Evolutionary conservation across 2,797 vertebrate species (phyloP), one percentile per base, ranked within the genome.

Genomic region (Takifugu ocellatus): DNA sequence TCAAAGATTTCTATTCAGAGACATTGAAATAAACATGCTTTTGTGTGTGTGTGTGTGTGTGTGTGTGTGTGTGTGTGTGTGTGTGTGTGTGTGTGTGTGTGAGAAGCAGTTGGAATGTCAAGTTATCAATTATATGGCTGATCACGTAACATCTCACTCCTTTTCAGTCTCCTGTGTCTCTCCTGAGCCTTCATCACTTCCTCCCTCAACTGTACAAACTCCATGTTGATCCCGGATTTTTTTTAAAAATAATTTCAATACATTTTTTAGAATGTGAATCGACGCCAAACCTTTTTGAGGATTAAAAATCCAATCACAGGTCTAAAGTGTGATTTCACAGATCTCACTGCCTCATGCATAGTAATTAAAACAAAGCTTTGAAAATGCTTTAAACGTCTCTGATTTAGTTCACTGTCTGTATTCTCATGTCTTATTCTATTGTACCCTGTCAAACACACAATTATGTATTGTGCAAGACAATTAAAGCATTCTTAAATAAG

Each of bases 271-370:
- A 88, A 25, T 49, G 25, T 46, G 31, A 47, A 39, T 39, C 36
- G 3, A 39, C 36, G 1, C 36, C 36, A 14, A 33, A 39, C 82
- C 93, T 94, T 93, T 94, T 75, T 49, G 57, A 63, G 58, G 42
- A 47, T 27, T 6, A 15, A 46, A 25, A 11, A 17, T 43, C 7
- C 12, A 43, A 54, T 66, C 26, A 74, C 49, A 70, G 49, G 39
- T 66, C 59, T 66, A 58, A 39, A 39, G 49, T 72, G 72, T 71
- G 59, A 83, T 75, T 72, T 56, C 11, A 70, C 74, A 56, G 61
- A 62, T 75, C 72, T 72, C 56, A 69, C 73, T 61, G 68, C 74
- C 64, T 82, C 70, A 47, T 72, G 59, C 53, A 44, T 56, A 25
- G 52, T 61, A 63, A 54, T 53, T 25, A 68, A 63, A 12, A 50